A percentile compares a stretch with the other conserved stretches of the same genome.
These are phyloP conservation scores for Mionectes macconnelli DNA, from an alignment of 2,113 vertebrate species.

Conservation along the genomic window DNA sequence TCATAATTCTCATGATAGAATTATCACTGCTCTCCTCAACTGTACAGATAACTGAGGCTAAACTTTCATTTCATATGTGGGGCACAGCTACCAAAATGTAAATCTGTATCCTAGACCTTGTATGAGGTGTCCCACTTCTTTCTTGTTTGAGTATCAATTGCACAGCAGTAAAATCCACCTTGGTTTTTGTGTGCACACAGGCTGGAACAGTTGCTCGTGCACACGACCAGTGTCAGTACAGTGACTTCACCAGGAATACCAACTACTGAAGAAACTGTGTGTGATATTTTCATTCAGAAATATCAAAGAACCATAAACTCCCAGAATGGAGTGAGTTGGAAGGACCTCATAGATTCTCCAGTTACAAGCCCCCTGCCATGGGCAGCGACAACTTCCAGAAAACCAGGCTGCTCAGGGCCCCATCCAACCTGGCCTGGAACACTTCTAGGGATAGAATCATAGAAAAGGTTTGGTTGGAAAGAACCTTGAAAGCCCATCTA, in stretches of 20 bases:
- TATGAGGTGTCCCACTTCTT: background rate
- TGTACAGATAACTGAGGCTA: background rate
- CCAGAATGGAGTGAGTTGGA: background rate
- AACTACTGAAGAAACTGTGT: background rate
- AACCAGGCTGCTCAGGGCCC: background rate
- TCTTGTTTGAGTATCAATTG: background rate
- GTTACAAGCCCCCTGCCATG: background rate
- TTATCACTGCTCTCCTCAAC: background rate
- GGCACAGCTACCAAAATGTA: background rate
- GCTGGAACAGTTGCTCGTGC: background rate
- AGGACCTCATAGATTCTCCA: background rate
- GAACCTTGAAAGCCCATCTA: background rate
- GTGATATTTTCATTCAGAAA: background rate
- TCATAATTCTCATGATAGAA: background rate
- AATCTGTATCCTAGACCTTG: background rate
- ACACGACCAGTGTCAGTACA: background rate
- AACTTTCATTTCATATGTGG: background rate
- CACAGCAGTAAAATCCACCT: background rate
- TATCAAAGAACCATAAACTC: background rate
- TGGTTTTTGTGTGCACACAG: background rate
- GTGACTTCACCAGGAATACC: background rate
- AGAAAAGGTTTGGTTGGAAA: background rate
- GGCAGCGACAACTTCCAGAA: background rate
- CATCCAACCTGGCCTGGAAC: background rate
- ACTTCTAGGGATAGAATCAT: background rate